A percentile compares a stretch with the other conserved stretches of the same genome.
Evolutionary conservation across 2,797 vertebrate species (phyloP).

Genomic region (Anomalospiza imberbis): DNA sequence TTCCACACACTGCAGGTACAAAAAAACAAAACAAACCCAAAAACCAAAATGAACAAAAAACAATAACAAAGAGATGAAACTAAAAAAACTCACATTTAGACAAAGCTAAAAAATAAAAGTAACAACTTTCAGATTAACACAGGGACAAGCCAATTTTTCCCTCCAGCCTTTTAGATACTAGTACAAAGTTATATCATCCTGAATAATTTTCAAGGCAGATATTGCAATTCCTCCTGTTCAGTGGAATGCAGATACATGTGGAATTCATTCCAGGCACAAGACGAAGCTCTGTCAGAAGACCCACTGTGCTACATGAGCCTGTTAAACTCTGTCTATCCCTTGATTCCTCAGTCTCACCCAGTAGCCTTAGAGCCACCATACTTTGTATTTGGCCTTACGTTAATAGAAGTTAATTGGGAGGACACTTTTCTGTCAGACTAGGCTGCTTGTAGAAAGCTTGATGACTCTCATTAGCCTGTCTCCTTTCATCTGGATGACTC

Average conservation of each 20-base stretch:
- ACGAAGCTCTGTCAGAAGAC: not conserved
- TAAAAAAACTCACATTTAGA: rapidly evolving
- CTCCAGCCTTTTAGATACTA: not conserved
- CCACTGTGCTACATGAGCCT: not conserved
- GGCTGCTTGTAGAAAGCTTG: not conserved
- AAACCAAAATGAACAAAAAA: not conserved
- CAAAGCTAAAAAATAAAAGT: not conserved
- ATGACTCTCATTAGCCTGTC: not conserved
- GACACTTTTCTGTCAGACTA: not conserved
- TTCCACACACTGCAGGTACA: not conserved
- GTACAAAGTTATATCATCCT: not conserved
- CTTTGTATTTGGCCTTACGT: not conserved
- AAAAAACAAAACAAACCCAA: not conserved
- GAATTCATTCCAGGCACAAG: not conserved
- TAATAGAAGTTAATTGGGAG: not conserved
- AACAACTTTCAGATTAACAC: not conserved
- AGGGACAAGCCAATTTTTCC: not conserved
- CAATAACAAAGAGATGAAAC: not conserved
- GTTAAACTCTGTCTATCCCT: not conserved
- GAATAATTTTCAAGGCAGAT: not conserved
- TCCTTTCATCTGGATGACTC: not conserved
- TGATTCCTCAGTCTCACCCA: not conserved
- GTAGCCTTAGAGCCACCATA: not conserved
- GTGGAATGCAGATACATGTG: not conserved
- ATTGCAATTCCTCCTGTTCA: not conserved